Evolutionary conservation across 2,797 vertebrate species (phyloP), one percentile per base, ranked within the genome.

Genomic region (Hyperoplus lanceolatus): DNA sequence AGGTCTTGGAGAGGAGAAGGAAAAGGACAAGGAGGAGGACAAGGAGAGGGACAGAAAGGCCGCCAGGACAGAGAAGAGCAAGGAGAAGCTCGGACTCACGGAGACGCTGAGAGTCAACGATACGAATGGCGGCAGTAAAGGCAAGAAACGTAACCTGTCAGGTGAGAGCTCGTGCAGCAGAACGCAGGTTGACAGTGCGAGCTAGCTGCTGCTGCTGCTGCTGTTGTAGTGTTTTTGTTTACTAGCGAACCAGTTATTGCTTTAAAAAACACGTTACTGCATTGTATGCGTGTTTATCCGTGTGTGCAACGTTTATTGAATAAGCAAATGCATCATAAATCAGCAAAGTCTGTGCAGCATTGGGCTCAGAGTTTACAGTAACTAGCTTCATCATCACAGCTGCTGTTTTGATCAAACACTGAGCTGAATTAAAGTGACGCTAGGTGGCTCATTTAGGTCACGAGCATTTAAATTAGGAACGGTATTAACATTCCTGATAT

Each of bases 101-200:
- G 97, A 98, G 85, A 96, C 96, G 0, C 75, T 96, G 54, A 95
- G 96, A 18, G 96, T 96, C 89, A 96, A 96, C 84, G 96, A 97
- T 79, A 97, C 95, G 91, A 95, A 93, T 63, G 90, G 91, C 45
- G 94, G 89, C 77, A 90, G 83, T 75, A 93, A 82, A 54, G 95
- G 90, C 73, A 95, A 94, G 87, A 96, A 96, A 86, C 90, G 94
- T 82, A 93, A 92, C 90, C 89, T 95, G 82, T 96, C 97, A 88
- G 98, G 98, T 99, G 94, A 96, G 95, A 76, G 90, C 87, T 81
- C 80, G 82, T 83, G 51, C 49, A 48, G 43, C 73, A 21, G 16
- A 56, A 15, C 66, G 12, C 45, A 3, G 85, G 79, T 76, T 89
- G 82, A 84, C 83, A 82, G 79, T 53, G 68, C 45, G 49, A 79